Percentiles rank a stretch among this genome's conserved stretches.
Conservation (phyloP, 2,797 vertebrate genomes). For the Chaenodraco wilsoni region DNA sequence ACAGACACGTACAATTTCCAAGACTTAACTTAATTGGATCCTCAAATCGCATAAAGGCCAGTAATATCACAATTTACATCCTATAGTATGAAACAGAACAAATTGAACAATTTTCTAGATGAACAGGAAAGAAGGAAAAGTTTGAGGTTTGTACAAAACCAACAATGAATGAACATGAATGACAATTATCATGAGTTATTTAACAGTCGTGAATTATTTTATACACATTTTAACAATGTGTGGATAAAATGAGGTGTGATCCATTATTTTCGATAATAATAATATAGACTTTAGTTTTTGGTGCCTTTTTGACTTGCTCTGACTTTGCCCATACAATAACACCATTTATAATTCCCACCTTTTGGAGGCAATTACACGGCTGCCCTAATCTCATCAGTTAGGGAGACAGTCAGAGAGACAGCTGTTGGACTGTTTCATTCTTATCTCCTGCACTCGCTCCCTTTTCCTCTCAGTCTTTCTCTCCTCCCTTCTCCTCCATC, state of each 20-base stretch:
- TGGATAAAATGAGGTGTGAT: neutral
- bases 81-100: neutral
- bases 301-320: slow-evolving; percentile 25
- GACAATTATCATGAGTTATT: neutral
- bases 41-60: neutral
- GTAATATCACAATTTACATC: neutral
- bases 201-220: neutral
- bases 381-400: slow-evolving; percentile 80
- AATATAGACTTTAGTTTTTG: slow-evolving; percentile 4
- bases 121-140: neutral
- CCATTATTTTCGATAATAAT: slow-evolving; percentile 7
- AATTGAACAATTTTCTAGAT: neutral
- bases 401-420: slow-evolving; percentile 75
- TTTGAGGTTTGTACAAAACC: neutral
- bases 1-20: no score
- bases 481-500: slow-evolving; percentile 74
- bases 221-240: neutral
- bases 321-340: slow-evolving; percentile 50
- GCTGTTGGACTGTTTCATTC: slow-evolving; percentile 75
- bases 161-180: neutral
- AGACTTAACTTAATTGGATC: neutral
- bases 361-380: slow-evolving; percentile 77
- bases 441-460: slow-evolving; percentile 73
- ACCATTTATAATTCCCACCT: slow-evolving; percentile 68
- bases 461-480: slow-evolving; percentile 48